Percentiles rank a stretch among this genome's conserved stretches.
phyloP scores from a whole-genome alignment of 2,113 vertebrate species.

The Motacilla alba region DNA sequence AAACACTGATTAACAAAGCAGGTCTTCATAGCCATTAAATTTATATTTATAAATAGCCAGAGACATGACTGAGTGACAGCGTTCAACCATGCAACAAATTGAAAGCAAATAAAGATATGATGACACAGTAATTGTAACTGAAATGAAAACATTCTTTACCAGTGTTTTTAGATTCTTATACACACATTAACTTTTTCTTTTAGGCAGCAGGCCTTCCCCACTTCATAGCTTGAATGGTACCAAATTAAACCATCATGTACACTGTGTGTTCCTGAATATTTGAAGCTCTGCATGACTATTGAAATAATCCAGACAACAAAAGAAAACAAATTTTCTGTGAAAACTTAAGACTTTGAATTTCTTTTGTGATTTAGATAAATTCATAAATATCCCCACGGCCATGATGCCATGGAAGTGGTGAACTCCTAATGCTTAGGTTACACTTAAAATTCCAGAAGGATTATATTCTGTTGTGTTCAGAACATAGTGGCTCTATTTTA shows the following conservation, averaged over 20 bases:
- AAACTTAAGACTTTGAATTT: neutral
- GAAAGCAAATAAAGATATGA: conserved; percentile 54
- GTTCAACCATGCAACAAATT: conserved; percentile 48
- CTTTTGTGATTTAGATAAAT: neutral
- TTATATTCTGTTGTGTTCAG: neutral
- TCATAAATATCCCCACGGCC: neutral
- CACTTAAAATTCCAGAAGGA: neutral
- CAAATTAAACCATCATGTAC: neutral
- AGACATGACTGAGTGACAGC: neutral
- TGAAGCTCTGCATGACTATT: neutral
- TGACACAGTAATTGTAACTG: conserved; percentile 6
- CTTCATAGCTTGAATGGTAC: neutral
- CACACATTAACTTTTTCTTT: neutral
- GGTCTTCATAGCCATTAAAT: conserved; percentile 2
- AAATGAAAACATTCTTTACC: conserved; percentile 32
- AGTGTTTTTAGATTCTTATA: neutral
- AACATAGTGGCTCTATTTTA: neutral
- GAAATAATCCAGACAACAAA: neutral
- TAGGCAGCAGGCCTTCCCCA: neutral
- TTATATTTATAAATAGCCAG: neutral
- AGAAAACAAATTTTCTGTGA: neutral
- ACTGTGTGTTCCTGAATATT: neutral
- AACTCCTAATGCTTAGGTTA: neutral
- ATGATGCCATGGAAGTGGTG: neutral
- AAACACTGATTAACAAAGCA: conserved; percentile 25